Conservation (phyloP, 92 coral and sea anemone genomes). For the Meandrina meandrites region DNA sequence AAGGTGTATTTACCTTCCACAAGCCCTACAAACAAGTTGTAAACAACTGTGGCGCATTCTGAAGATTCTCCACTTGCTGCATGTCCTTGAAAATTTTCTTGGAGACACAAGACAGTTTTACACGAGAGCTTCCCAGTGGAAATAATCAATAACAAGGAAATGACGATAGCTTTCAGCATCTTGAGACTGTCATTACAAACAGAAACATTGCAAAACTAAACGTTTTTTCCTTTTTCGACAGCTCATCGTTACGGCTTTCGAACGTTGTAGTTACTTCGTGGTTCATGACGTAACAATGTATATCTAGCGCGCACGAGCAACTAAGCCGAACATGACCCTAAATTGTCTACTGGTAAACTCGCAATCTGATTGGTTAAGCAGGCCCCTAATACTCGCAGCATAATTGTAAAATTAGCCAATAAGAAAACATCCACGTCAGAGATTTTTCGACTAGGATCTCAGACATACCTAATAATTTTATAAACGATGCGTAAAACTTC, state of each 20-base stretch:
- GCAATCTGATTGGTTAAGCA: background rate
- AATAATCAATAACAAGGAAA: background rate
- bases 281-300: conserved; percentile 1
- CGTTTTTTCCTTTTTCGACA: background rate
- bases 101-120: background rate
- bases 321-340: background rate
- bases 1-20: background rate
- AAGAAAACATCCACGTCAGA: no score
- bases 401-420: no score
- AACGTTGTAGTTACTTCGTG: background rate
- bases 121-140: background rate
- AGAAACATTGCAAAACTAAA: background rate
- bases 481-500: no score
- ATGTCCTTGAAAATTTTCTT: background rate
- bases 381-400: no score
- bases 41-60: background rate
- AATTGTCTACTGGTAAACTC: background rate
- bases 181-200: background rate
- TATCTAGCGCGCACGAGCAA: background rate
- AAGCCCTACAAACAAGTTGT: background rate
- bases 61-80: background rate
- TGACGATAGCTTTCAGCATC: conserved; percentile 6
- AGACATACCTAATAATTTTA: no score
- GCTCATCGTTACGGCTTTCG: background rate
- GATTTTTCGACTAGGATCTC: no score